These are phyloP conservation scores for Dipodomys stephensi DNA, from an alignment of 2,113 vertebrate species.

Conservation along the genomic window DNA sequence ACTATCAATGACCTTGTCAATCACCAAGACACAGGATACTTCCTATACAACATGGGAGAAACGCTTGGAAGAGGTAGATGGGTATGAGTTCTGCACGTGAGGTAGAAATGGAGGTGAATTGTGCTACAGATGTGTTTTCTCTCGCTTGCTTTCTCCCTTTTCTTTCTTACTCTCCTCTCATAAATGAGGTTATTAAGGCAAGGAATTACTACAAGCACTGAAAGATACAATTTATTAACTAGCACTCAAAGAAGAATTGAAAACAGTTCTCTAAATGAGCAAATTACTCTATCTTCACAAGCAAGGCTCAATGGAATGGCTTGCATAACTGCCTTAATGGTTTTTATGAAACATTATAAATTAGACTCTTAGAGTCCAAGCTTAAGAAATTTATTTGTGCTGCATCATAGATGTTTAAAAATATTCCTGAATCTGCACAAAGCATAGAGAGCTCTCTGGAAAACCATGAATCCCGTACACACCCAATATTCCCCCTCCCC, in stretches of 20 bases:
- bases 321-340: neutral
- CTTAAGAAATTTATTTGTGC: conserved; percentile 35
- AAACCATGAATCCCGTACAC: conserved; percentile 57
- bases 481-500: conserved; percentile 59
- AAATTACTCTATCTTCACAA: neutral
- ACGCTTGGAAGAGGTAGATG: neutral
- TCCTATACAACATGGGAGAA: neutral
- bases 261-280: conserved; percentile 26
- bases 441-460: conserved; percentile 65
- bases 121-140: neutral
- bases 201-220: conserved; percentile 38
- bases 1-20: neutral
- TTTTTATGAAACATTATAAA: conserved; percentile 51
- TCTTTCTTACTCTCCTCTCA: neutral
- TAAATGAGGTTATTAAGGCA: conserved; percentile 33
- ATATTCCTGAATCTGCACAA: conserved; percentile 58
- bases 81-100: neutral
- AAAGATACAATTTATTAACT: conserved; percentile 35
- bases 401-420: conserved; percentile 66
- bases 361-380: conserved; percentile 9
- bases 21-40: neutral
- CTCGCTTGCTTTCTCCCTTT: neutral
- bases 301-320: conserved; percentile 35
- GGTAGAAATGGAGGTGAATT: neutral
- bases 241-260: conserved; percentile 16